Base-by-base conservation (phyloP, 2,888 invertebrate genomes). In the Luperina nickerlii region DNA sequence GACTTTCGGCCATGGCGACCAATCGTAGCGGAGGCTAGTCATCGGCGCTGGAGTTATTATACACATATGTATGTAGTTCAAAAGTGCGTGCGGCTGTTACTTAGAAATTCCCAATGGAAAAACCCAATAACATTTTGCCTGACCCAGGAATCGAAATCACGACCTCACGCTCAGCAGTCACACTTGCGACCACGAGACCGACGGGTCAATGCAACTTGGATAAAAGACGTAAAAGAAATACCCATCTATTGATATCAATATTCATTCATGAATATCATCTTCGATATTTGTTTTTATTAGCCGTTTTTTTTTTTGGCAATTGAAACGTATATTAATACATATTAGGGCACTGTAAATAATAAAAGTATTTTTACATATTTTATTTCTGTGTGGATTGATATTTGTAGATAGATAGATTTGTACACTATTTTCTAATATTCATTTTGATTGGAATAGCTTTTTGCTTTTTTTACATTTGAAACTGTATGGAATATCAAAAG, bases 381-480 rank as follows among this genome's bases (percentile, higher is more conserved):
- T n/a, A n/a, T 62, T 51, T 42, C 15, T n/a, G 1, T 9, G 9
- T 45, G 2, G 7, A n/a, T 9, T 32, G 0, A 6, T 32, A 32
- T 45, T 72, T 4, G 15, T 51, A 24, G 0, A 27, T 38, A 24
- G 0, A 27, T 38, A 18, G 2, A 27, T n/a, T 13, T 45, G 20
- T 54, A 3, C 8, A 8, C 8, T 74, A 32, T 57, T 74, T 76
- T 57, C 1, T 38, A 48, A 63, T 81, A 48, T 74, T 32, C 15
- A 42, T 20, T 74, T 66, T 60, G 15, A 20, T 79, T 66, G 1
- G 7, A 57, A 60, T 42, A 51, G 7, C 15, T 66, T 15, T 8
- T 32, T 32, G 32, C 32, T 32, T 32, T 32, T 32, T 32, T 32
- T 32, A 32, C 32, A 32, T 0, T 32, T 32, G 32, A 32, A 15